These are phyloP conservation scores for Gallinago jamesoni DNA, from an alignment of 2,113 vertebrate species.

Conservation along the genomic window DNA sequence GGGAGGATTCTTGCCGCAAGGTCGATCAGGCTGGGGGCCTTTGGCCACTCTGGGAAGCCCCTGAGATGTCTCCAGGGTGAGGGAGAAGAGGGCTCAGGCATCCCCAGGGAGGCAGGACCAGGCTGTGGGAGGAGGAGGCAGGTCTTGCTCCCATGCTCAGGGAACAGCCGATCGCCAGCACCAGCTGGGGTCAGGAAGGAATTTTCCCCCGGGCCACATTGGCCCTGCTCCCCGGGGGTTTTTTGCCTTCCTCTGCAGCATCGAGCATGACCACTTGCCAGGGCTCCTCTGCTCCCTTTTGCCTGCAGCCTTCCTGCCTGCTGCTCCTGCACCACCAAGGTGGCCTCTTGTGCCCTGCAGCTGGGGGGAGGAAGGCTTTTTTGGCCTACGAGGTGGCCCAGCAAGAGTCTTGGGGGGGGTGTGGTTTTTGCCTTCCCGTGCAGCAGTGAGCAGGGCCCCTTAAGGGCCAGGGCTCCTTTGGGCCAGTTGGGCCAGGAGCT, in stretches of 20 bases:
- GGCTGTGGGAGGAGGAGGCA: neutral
- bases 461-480: no score
- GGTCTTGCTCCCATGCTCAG: neutral
- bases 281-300: neutral
- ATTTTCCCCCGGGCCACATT: neutral
- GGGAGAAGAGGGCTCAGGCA: neutral
- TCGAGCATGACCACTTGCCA: neutral
- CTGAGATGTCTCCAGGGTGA: neutral
- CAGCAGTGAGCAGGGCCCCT: no score
- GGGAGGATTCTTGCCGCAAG: neutral
- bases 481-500: no score
- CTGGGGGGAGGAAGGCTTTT: no score
- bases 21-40: rapidly evolving
- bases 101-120: neutral
- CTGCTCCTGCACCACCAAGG: no score
- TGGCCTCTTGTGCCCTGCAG: no score
- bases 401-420: no score
- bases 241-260: neutral
- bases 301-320: no score
- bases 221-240: neutral
- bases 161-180: neutral
- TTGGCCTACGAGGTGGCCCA: no score
- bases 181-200: neutral
- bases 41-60: neutral
- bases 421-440: no score